Base-by-base conservation (phyloP, 1,140 invertebrate genomes). In the Brachionus rotundiformis region DNA sequence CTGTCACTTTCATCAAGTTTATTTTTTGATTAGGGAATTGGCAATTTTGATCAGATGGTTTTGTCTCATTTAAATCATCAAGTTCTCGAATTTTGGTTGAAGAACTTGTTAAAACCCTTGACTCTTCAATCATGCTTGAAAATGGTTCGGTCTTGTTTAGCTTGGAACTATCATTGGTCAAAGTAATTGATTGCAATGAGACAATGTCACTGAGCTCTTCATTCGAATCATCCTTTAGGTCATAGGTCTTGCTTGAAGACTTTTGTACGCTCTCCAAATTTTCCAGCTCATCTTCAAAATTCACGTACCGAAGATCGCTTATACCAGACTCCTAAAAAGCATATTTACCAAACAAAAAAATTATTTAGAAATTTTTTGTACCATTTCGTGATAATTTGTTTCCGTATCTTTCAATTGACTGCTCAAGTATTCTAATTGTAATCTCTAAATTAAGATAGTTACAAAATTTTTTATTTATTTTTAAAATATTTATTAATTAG, bases 191-290 rank as follows among this genome's bases (percentile, higher is more conserved):
- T 19, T 36, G 76, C 31, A 79, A 23, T 31, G 76, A 79, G 8
- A 63, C 25, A 5, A 79, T 79, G 11, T 79, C 76, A 25, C 76
- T 79, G 16, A 79, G 36, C 29, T 79, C 76, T 41, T 41, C 36
- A 25, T 73, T 73, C 1, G 39, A 73, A 73, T 73, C 68, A 11
- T 73, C 68, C 27, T 23, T 44, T 36, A 68, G 1, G n/a, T 68
- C 63, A 68, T 41, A 68, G 16, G 63, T 68, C 36, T 41, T 68
- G 33, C 63, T 68, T 19, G 63, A 68, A 36, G 63, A 68, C 33
- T 68, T 68, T 68, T 68, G 63, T 8, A 16, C 63, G 36, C 63
- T 68, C 16, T 68, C 63, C 31, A 68, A 36, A 16, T 68, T 68
- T 19, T 68, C 63, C 2, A 68, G 16, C 36, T 68, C 63, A 16